Conservation (phyloP, 2,113 vertebrate species). For the Garra rufa region DNA sequence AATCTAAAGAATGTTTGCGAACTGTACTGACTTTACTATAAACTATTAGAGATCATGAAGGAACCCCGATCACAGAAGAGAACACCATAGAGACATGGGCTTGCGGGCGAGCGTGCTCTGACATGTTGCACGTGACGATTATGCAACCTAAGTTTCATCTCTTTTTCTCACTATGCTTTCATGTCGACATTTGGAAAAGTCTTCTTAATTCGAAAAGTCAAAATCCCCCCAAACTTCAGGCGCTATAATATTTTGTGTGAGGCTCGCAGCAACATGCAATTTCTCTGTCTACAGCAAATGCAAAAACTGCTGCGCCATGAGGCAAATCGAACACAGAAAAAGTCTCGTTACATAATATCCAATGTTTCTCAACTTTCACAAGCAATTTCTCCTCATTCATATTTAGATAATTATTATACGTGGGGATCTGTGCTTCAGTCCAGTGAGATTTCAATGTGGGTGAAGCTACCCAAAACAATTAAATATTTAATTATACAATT, state of each 20-base stretch:
- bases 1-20: slow-evolving; percentile 1
- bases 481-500: too few species aligned
- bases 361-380: neutral
- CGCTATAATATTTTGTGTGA: too few species aligned
- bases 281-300: too few species aligned
- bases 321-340: too few species aligned
- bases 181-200: neutral
- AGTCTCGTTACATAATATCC: neutral
- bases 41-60: neutral
- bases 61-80: neutral
- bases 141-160: neutral
- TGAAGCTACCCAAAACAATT: neutral
- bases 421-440: neutral
- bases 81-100: neutral
- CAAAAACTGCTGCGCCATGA: too few species aligned
- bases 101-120: neutral
- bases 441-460: neutral
- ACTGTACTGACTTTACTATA: neutral
- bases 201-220: neutral
- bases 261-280: too few species aligned
- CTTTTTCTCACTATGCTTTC: neutral
- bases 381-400: neutral
- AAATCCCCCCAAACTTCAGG: too few species aligned
- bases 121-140: neutral
- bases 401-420: neutral